Percentiles rank a stretch among this genome's conserved stretches.
Evolutionary conservation across 2,797 vertebrate species (phyloP).

Genomic region (Kryptopterus vitreolus): DNA sequence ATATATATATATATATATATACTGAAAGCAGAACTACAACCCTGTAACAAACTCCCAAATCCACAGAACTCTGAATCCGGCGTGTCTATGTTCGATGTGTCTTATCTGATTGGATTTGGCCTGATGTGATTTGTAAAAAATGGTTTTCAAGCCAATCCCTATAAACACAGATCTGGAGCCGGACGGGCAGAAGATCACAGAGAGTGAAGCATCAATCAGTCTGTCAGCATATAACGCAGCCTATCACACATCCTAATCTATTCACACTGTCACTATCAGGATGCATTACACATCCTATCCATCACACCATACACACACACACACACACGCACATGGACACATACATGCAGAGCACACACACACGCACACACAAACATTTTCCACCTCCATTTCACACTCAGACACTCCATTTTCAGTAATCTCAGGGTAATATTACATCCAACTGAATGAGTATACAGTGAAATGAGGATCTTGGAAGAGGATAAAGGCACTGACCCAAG

Average conservation of each 20-base stretch:
- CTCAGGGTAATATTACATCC: slow-evolving; percentile 22
- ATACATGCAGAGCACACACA: slow-evolving; percentile 12
- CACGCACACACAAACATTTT: neutral
- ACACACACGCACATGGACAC: slow-evolving; percentile 2
- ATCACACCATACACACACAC: slow-evolving; percentile 18
- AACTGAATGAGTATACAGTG: slow-evolving; percentile 28
- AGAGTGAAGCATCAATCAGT: slow-evolving; percentile 32
- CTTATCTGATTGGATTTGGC: slow-evolving; percentile 35
- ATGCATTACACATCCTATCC: slow-evolving; percentile 34
- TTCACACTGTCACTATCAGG: slow-evolving; percentile 46
- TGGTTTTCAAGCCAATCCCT: slow-evolving; percentile 19
- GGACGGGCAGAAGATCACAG: slow-evolving; percentile 22
- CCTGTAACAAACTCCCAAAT: neutral
- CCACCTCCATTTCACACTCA: slow-evolving; percentile 11
- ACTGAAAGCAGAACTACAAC: neutral
- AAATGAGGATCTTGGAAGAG: slow-evolving; percentile 28
- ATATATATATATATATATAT: too few relatives aligned
- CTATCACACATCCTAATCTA: slow-evolving; percentile 45
- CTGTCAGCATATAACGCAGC: slow-evolving; percentile 31
- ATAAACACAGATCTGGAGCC: slow-evolving; percentile 17
- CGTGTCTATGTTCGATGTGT: neutral
- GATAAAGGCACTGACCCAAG: neutral
- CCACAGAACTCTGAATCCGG: neutral
- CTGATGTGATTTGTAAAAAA: slow-evolving; percentile 22
- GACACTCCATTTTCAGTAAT: slow-evolving; percentile 19